Conservation (phyloP, 1,140 invertebrate species). For the Pogonomyrmex barbatus region DNA sequence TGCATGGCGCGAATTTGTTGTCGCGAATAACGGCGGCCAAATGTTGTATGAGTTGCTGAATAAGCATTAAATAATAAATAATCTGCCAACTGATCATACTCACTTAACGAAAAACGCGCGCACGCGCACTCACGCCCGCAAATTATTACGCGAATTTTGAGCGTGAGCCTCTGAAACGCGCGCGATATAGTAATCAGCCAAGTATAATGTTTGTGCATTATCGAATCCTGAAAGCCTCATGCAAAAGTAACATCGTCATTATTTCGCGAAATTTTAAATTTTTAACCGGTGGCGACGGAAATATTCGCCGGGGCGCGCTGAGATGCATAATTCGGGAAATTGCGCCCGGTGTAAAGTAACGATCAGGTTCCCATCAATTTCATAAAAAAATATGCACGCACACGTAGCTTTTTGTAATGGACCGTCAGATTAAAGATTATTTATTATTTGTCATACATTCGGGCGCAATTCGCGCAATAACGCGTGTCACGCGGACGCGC, state of each 20-base stretch:
- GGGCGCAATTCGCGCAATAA: constrained; percentile 56
- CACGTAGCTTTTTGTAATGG: constrained; percentile 46
- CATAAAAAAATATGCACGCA: constrained; percentile 30
- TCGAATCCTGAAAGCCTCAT: constrained; percentile 31
- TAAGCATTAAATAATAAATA: constrained; percentile 65
- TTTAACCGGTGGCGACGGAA: background rate
- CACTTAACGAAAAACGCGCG: constrained; percentile 55
- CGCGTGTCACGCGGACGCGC: constrained; percentile 37
- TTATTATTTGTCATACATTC: constrained; percentile 63
- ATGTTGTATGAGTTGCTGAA: constrained; percentile 65
- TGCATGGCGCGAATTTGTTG: constrained; percentile 62
- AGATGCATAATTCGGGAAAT: constrained; percentile 49
- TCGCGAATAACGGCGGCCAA: constrained; percentile 54
- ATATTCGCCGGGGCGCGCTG: background rate
- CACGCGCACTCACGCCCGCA: constrained; percentile 10
- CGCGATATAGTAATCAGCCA: constrained; percentile 25
- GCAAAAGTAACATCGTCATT: constrained; percentile 37
- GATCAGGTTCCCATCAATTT: constrained; percentile 41
- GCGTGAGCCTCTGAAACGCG: constrained; percentile 15
- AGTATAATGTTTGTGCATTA: constrained; percentile 47
- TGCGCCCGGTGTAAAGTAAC: constrained; percentile 6
- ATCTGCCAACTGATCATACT: constrained; percentile 57
- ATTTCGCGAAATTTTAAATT: constrained; percentile 36
- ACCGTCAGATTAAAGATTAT: constrained; percentile 60
- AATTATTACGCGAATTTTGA: constrained; percentile 54